Conservation (phyloP, 2,113 vertebrate genomes). For the Cinclus mexicanus region DNA sequence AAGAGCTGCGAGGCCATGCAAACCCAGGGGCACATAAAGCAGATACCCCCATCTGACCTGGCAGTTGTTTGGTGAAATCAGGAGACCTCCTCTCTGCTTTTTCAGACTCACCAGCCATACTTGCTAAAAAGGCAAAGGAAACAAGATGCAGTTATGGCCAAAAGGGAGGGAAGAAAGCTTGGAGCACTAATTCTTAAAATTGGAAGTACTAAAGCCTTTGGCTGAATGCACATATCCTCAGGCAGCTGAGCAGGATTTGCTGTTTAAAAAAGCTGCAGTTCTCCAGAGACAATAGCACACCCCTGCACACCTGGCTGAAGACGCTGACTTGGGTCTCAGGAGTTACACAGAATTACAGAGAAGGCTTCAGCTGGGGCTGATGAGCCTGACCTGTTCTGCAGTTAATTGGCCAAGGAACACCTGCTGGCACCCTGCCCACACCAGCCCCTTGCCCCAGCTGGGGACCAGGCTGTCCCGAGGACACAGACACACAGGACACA, state of each 20-base stretch:
- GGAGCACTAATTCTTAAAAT: neutral
- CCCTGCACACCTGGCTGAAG: rapidly evolving
- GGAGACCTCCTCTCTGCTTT: neutral
- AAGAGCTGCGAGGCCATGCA: neutral
- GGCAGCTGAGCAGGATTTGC: neutral
- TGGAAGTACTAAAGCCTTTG: neutral
- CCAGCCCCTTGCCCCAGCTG: neutral
- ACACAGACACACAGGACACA: neutral
- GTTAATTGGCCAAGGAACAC: neutral
- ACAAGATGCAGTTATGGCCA: neutral
- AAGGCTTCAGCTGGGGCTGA: neutral
- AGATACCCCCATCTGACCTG: neutral
- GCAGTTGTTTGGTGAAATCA: neutral
- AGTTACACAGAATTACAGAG: rapidly evolving
- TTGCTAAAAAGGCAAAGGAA: neutral
- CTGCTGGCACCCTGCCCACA: neutral
- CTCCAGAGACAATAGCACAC: rapidly evolving
- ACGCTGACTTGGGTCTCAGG: rapidly evolving
- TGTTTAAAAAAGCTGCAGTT: neutral
- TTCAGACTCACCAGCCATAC: neutral
- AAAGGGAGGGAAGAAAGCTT: neutral
- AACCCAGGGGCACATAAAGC: neutral
- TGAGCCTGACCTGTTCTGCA: neutral
- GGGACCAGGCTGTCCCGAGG: neutral
- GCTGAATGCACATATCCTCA: neutral